These are phyloP conservation scores for Brachionus angularis DNA, from an alignment of 1,140 invertebrate genomes.

Conservation along the genomic window DNA sequence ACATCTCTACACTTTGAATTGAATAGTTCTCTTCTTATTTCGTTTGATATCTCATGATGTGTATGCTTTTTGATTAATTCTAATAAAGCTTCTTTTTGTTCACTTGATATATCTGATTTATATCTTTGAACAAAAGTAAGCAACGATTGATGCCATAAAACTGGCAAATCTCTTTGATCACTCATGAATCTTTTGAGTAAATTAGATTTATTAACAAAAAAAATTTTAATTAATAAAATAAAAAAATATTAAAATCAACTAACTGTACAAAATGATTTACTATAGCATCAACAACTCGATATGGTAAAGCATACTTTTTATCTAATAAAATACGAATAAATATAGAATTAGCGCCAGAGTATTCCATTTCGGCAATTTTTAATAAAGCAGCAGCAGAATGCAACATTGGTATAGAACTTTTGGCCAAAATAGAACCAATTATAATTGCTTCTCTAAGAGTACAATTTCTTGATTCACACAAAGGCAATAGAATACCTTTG, in stretches of 20 bases:
- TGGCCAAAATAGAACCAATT: constrained; percentile 80
- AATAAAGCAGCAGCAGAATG: constrained; percentile 86
- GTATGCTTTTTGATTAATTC: constrained; percentile 71
- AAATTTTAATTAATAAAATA: too few species aligned
- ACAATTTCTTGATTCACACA: constrained; percentile 85
- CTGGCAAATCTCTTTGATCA: constrained; percentile 78
- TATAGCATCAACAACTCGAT: constrained; percentile 87
- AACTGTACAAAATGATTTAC: constrained; percentile 89
- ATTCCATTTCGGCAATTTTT: constrained; percentile 90
- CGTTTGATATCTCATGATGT: constrained; percentile 69
- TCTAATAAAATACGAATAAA: constrained; percentile 90
- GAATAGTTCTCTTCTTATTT: constrained; percentile 28
- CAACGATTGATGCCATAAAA: constrained; percentile 92
- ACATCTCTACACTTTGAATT: constrained; percentile 16
- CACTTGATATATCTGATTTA: constrained; percentile 84
- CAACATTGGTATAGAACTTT: constrained; percentile 88
- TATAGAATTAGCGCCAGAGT: constrained; percentile 92
- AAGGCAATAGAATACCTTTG: constrained; percentile 87
- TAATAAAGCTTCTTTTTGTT: constrained; percentile 80
- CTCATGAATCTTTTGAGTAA: constrained; percentile 68
- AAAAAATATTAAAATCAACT: constrained; percentile 44
- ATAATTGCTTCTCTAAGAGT: constrained; percentile 91
- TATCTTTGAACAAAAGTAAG: constrained; percentile 91
- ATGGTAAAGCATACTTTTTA: constrained; percentile 96
- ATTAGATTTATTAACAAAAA: too few species aligned